Evolutionary conservation across 2,113 vertebrate species (phyloP).

Genomic region (Apeltes quadracus): DNA sequence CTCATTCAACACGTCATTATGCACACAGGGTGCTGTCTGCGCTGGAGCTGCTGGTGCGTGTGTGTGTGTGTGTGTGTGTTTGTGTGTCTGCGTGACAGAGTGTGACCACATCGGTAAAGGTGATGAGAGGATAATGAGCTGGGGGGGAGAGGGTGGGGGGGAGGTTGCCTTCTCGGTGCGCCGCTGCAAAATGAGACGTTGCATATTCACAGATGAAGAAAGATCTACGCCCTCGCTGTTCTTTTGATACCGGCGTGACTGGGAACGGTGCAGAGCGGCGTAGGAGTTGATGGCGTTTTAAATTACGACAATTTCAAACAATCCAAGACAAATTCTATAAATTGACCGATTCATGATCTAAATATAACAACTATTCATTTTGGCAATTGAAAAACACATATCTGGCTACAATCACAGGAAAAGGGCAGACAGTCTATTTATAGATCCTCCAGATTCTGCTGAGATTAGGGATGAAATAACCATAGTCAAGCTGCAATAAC

Average conservation of each 20-base stretch:
- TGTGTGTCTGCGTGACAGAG: slow-evolving; percentile 12
- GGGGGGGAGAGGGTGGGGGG: neutral
- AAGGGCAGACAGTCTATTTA: slow-evolving; percentile 7
- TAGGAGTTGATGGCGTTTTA: too few relatives aligned
- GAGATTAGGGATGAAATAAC: slow-evolving; percentile 9
- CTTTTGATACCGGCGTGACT: neutral
- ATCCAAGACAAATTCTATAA: neutral
- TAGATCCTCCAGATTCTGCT: neutral
- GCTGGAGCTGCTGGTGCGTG: slow-evolving; percentile 42
- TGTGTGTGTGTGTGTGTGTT: neutral
- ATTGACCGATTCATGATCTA: neutral
- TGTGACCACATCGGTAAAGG: slow-evolving; percentile 48
- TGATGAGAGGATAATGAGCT: slow-evolving; percentile 55
- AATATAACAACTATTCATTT: neutral
- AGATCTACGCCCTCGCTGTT: neutral
- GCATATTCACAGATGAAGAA: too few relatives aligned
- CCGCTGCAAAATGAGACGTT: slow-evolving; percentile 1
- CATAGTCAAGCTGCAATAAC: slow-evolving; percentile 7
- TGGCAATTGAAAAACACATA: neutral
- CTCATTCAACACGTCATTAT: slow-evolving; percentile 9
- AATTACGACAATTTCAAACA: neutral
- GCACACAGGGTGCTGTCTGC: neutral
- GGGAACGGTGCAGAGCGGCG: neutral
- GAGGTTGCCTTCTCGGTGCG: slow-evolving; percentile 14
- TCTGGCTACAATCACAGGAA: slow-evolving; percentile 8